Evolutionary conservation across 2,797 vertebrate species (phyloP).

Genomic region (Tarsius wallacei): DNA sequence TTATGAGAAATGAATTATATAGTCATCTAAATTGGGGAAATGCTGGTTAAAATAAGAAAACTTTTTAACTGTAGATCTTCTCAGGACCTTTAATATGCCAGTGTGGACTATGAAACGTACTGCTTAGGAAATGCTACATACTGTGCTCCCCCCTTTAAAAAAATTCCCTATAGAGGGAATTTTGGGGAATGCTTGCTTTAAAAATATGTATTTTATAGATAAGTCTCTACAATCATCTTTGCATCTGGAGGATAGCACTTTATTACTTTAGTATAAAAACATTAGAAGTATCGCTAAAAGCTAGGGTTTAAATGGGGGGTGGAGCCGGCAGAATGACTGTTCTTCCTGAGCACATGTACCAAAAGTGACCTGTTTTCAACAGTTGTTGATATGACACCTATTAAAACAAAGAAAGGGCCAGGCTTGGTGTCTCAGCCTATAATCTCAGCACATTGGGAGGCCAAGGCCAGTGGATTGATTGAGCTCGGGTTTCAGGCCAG

Average conservation of each 20-base stretch:
- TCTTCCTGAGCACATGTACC: neutral
- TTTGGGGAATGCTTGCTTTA: neutral
- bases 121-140: neutral
- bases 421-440: neutral
- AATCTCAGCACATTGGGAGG: neutral
- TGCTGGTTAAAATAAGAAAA: conserved; percentile 31
- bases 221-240: neutral
- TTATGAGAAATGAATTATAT: conserved; percentile 29
- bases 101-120: neutral
- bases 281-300: conserved; percentile 12
- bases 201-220: conserved; percentile 21
- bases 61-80: conserved; percentile 24
- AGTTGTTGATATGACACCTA: neutral
- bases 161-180: neutral
- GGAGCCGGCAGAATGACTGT: neutral
- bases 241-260: neutral
- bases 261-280: neutral
- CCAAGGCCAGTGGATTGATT: neutral
- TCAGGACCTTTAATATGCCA: conserved; percentile 22
- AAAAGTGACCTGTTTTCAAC: conserved; percentile 42
- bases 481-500: too few relatives aligned
- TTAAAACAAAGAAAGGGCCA: conserved; percentile 52
- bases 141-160: neutral
- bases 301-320: neutral
- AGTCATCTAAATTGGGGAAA: conserved; percentile 14